Evolutionary conservation across 1,140 invertebrate species (phyloP).

Genomic region (Hycleus phaleratus): DNA sequence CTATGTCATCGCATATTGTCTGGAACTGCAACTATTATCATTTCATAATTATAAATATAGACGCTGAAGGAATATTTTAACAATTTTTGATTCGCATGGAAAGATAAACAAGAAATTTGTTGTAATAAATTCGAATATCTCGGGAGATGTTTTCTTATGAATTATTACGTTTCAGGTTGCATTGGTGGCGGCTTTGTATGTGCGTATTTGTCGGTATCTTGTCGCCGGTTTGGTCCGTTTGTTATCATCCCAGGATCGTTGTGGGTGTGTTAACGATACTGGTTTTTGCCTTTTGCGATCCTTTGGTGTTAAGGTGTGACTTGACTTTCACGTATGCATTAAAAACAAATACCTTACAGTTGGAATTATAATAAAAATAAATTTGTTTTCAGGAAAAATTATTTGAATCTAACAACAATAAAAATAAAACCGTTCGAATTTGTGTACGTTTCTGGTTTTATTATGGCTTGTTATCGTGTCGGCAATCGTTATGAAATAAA

Average conservation of each 20-base stretch:
- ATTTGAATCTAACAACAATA: constrained; percentile 1
- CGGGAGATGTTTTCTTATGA: background rate
- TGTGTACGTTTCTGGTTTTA: constrained; percentile 2
- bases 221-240: constrained; percentile 4
- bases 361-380: background rate
- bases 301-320: constrained; percentile 16
- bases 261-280: constrained; percentile 13
- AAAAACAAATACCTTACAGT: constrained; percentile 5
- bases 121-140: background rate
- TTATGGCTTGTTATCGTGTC: background rate
- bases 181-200: background rate
- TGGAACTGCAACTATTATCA: constrained; percentile 7
- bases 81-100: background rate
- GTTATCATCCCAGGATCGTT: background rate
- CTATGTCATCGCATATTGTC: constrained; percentile 32
- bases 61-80: too few species aligned
- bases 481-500: background rate
- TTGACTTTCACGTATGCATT: constrained; percentile 12
- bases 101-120: background rate
- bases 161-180: constrained; percentile 7
- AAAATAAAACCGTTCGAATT: constrained; percentile 3
- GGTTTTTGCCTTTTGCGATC: constrained; percentile 16
- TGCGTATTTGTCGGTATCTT: constrained; percentile 6
- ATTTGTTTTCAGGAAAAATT: too few species aligned
- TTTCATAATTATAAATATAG: background rate